Evolutionary conservation across 2,113 vertebrate genomes (phyloP).

Genomic region (Zosterops japonicus): DNA sequence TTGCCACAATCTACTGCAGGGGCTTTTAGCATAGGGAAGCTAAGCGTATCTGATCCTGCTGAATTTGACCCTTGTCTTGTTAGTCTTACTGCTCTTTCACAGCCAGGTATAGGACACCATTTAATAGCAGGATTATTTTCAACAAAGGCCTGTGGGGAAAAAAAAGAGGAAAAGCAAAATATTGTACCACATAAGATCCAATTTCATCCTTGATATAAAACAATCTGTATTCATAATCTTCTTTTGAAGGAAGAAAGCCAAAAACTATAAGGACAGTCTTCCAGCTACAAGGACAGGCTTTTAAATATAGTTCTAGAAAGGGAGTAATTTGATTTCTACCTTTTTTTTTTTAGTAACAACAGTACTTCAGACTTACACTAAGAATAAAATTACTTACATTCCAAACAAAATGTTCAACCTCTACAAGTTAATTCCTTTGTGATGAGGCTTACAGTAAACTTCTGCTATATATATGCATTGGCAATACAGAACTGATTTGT

Average conservation of each 20-base stretch:
- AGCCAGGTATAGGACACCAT: conserved; percentile 94
- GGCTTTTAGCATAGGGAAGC: conserved; percentile 89
- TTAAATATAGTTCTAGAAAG: background rate
- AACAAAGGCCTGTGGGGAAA: conserved; percentile 88
- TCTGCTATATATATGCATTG: background rate
- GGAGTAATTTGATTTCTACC: background rate
- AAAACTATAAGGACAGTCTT: background rate
- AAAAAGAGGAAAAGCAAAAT: conserved; percentile 6
- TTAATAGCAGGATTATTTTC: conserved; percentile 98
- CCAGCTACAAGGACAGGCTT: background rate
- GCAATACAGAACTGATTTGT: background rate
- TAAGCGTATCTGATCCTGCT: conserved; percentile 84
- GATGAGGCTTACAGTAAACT: background rate
- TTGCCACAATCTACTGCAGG: conserved; percentile 98
- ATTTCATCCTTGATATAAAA: background rate
- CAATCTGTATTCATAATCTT: background rate
- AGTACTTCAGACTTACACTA: background rate
- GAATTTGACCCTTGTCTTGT: conserved; percentile 85
- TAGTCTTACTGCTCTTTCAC: conserved; percentile 93
- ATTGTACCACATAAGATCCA: background rate
- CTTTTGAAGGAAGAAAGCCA: background rate
- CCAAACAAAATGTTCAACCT: background rate
- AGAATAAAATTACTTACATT: background rate
- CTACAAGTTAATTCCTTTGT: background rate
- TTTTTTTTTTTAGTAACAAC: background rate